Conservation (phyloP, 2,888 invertebrate species). For the Eulithis prunata region DNA sequence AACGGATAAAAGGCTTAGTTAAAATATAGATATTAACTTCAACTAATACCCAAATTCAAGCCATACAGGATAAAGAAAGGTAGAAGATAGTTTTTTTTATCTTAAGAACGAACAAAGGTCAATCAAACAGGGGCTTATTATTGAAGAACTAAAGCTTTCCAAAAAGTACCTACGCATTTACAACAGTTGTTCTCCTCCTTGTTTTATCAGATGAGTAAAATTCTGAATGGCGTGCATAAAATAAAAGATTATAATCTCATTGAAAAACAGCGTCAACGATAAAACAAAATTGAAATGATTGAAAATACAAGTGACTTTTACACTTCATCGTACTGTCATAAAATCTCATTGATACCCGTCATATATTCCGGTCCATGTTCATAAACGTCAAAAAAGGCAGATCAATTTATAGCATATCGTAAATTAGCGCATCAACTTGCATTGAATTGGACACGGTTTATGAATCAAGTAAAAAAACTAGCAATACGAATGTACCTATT, state of each 20-base stretch:
- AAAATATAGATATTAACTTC: no score
- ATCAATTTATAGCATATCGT: slow-evolving; percentile 15
- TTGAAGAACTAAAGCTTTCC: no score
- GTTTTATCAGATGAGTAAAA: no score
- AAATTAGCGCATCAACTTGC: slow-evolving; percentile 25
- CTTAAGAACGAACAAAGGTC: no score
- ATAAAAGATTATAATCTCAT: background rate
- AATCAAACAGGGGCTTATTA: no score
- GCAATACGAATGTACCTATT: slow-evolving; percentile 2
- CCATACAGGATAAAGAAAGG: no score
- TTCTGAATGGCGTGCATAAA: background rate
- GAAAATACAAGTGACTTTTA: slow-evolving; percentile 19
- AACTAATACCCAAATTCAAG: no score
- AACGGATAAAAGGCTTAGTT: no score
- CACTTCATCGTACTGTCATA: slow-evolving; percentile 7
- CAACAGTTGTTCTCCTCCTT: no score
- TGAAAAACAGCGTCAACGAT: slow-evolving; percentile 2
- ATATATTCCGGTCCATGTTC: slow-evolving; percentile 8
- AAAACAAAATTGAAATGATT: slow-evolving; percentile 10
- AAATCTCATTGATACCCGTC: slow-evolving; percentile 18
- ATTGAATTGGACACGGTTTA: slow-evolving; percentile 24
- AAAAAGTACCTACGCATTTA: no score
- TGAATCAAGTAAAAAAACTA: slow-evolving; percentile 11
- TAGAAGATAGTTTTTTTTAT: no score
- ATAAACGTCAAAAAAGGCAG: slow-evolving; percentile 6